A percentile compares a stretch with the other conserved stretches of the same genome.
Evolutionary conservation across 2,888 invertebrate genomes (phyloP).

Genomic region (Nomada fabriciana): DNA sequence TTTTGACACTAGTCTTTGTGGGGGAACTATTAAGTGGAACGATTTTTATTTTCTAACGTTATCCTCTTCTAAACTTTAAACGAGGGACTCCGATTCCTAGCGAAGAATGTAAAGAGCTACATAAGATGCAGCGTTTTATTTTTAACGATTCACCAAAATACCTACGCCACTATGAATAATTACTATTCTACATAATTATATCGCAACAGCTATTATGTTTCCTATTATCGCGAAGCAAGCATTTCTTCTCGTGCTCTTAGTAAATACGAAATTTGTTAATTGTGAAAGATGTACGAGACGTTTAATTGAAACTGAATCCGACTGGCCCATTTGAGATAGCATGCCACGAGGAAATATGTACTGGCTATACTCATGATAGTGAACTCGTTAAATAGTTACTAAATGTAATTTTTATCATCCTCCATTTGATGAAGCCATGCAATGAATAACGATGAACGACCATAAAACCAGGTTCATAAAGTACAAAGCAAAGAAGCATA

Average conservation of each 20-base stretch:
- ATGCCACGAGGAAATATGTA: not conserved
- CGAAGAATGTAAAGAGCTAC: too few relatives aligned
- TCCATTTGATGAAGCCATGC: too few relatives aligned
- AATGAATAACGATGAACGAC: too few relatives aligned
- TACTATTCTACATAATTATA: not conserved
- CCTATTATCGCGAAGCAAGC: not conserved
- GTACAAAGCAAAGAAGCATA: too few relatives aligned
- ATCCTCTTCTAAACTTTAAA: not conserved
- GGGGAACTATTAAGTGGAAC: not conserved
- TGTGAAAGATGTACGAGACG: not conserved
- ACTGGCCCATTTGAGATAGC: conserved; percentile 2
- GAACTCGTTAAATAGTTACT: not conserved
- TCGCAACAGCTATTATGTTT: not conserved
- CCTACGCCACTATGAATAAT: not conserved
- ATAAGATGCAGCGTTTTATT: not conserved
- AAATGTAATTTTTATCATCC: not conserved
- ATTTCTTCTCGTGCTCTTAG: not conserved
- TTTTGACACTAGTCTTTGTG: conserved; percentile 6
- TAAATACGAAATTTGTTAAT: not conserved
- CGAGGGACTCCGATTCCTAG: not conserved
- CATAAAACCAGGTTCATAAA: too few relatives aligned
- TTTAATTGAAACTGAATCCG: not conserved
- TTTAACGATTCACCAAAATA: not conserved
- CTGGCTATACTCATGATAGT: conserved; percentile 2
- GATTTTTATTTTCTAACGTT: not conserved